These are phyloP conservation scores for Silurus aristotelis DNA, from an alignment of 2,797 vertebrate genomes.

Conservation along the genomic window DNA sequence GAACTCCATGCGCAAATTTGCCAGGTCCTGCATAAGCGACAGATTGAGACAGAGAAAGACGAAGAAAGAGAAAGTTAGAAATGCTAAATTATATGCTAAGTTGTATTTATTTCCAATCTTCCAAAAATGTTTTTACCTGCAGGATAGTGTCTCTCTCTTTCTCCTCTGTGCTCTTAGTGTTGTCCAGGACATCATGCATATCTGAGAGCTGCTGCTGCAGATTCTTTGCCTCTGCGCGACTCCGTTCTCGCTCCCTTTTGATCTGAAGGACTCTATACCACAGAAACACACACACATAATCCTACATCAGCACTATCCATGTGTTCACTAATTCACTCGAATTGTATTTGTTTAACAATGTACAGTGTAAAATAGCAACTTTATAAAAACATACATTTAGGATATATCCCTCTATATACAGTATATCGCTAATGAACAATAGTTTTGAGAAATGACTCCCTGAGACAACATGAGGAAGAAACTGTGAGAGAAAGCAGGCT, in stretches of 20 bases:
- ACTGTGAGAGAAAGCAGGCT: too few relatives aligned
- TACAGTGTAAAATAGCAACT: too few relatives aligned
- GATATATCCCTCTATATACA: too few relatives aligned
- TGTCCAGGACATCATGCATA: slow-evolving; percentile 95
- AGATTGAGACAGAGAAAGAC: slow-evolving; percentile 3
- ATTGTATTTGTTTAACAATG: too few relatives aligned
- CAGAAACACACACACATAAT: background rate
- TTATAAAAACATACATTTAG: too few relatives aligned
- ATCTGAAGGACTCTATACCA: slow-evolving; percentile 82
- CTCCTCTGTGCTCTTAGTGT: slow-evolving; percentile 72
- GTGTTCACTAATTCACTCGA: background rate
- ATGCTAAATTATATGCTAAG: background rate
- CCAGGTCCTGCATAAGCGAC: slow-evolving; percentile 75
- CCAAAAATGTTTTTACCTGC: slow-evolving; percentile 73
- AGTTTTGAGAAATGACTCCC: too few relatives aligned
- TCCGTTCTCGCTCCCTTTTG: slow-evolving; percentile 85
- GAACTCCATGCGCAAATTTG: slow-evolving; percentile 82
- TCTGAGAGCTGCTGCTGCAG: slow-evolving; percentile 96
- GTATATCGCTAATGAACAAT: too few relatives aligned
- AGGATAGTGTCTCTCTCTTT: slow-evolving; percentile 84
- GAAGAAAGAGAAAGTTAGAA: background rate
- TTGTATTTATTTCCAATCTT: background rate
- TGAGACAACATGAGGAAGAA: too few relatives aligned
- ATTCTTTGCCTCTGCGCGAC: slow-evolving; percentile 87
- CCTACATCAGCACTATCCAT: background rate